Percentiles rank a stretch among this genome's conserved stretches.
phyloP scores from a whole-genome alignment of 2,888 invertebrate genomes.

The Nemapogon koenigi region DNA sequence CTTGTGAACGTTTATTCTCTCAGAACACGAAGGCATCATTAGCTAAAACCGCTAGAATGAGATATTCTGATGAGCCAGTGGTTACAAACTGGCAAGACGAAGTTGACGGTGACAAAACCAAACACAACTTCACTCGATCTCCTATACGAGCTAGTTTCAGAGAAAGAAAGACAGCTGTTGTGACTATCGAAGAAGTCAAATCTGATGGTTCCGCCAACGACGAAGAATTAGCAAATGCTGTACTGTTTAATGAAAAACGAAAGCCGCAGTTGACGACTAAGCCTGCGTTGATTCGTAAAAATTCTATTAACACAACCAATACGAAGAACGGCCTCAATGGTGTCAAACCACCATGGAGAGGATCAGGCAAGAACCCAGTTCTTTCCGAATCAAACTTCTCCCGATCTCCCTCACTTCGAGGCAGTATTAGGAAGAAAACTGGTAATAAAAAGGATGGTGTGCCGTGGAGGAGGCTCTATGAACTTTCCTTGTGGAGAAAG shows the following conservation, averaged over 20 bases:
- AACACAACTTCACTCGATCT: slow-evolving; percentile 39
- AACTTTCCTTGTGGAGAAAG: slow-evolving; percentile 62
- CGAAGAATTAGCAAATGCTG: slow-evolving; percentile 38
- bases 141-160: slow-evolving; percentile 46
- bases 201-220: slow-evolving; percentile 45
- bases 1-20: slow-evolving; percentile 59
- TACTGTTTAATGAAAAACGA: slow-evolving; percentile 46
- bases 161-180: slow-evolving; percentile 49
- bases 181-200: slow-evolving; percentile 58
- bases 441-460: slow-evolving; percentile 40
- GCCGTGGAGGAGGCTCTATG: slow-evolving; percentile 63
- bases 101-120: slow-evolving; percentile 48
- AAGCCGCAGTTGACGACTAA: slow-evolving; percentile 33
- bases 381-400: slow-evolving; percentile 31
- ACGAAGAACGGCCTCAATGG: slow-evolving; percentile 36
- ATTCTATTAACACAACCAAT: slow-evolving; percentile 28
- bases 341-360: slow-evolving; percentile 54
- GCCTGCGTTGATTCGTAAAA: slow-evolving; percentile 33
- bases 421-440: slow-evolving; percentile 48
- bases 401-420: slow-evolving; percentile 44
- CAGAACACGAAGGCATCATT: slow-evolving; percentile 66
- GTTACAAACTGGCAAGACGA: slow-evolving; percentile 40
- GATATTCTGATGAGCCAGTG: slow-evolving; percentile 58
- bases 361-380: slow-evolving; percentile 38
- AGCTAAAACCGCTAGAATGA: slow-evolving; percentile 67